Evolutionary conservation across 2,888 invertebrate genomes (phyloP), one percentile per base, ranked within the genome.

Genomic region (Anthoptus insignis): DNA sequence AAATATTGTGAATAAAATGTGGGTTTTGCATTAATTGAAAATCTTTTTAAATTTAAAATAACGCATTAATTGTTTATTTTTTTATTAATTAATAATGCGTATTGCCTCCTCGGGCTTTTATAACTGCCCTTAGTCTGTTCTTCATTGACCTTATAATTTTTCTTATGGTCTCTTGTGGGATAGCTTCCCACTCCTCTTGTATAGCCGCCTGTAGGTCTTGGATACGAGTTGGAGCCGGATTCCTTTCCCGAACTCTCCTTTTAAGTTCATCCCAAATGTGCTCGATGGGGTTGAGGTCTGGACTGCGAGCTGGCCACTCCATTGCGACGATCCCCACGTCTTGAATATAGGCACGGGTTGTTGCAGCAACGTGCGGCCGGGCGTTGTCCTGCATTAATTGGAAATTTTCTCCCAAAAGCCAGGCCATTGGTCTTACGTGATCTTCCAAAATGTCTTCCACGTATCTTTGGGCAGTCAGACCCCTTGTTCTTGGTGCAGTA

Each of bases 281-380:
- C 37, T 67, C 64, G 34, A 69, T 67, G 39, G 65, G 66, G 59
- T 71, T 66, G 37, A 75, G 60, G 66, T 77, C 76, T 34, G 75
- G 73, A 50, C 74, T 76, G 45, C 65, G 67, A 32, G 76, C 73
- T 68, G 76, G 75, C 74, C 74, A 74, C 29, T 66, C 64, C 68
- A 69, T 58, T 27, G 58, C 42, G 52, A 27, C 37, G 37, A 65
- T 42, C 29, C 22, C 42, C 37, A 58, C 45, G 9, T 58, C 58
- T n/a, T 27, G 13, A 29, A 58, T 42, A 37, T 19, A 58, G 11
- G 42, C 19, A 34, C 29, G 8, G 21, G 42, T 59, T 47, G 53
- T 32, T 24, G 42, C 24, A 7, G 63, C 37, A 47, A 60, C 64
- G 54, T 64, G 68, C 39, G 37, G 22, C 14, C 68, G 50, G 34